These are phyloP conservation scores for Myocastor coypus DNA, from an alignment of 2,113 vertebrate species.

Conservation along the genomic window DNA sequence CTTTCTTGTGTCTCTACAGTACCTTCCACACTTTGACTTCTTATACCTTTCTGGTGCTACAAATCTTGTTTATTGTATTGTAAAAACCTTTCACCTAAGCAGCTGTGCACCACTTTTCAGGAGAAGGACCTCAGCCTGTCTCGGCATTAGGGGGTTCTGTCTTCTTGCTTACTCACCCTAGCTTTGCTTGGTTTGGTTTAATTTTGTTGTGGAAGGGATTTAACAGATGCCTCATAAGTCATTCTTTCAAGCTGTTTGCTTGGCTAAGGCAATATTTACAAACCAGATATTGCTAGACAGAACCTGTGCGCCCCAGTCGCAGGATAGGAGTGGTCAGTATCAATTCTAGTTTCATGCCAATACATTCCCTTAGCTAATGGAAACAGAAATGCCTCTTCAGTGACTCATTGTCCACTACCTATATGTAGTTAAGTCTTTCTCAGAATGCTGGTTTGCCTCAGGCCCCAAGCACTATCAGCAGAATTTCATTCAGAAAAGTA, in stretches of 20 bases:
- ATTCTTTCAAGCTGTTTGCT: background rate
- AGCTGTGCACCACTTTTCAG: conserved; percentile 5
- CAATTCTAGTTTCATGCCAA: background rate
- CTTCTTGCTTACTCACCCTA: conserved; percentile 27
- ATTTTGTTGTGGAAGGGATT: background rate
- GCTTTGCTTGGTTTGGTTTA: conserved; percentile 22
- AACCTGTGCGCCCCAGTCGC: fast-evolving
- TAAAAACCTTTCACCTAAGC: background rate
- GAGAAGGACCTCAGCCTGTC: background rate
- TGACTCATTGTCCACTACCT: conserved; percentile 54
- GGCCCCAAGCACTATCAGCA: background rate
- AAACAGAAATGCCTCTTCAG: conserved; percentile 33
- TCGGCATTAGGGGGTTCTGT: conserved; percentile 44
- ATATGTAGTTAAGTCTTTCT: conserved; percentile 63
- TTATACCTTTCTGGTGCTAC: conserved; percentile 47
- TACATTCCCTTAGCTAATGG: conserved; percentile 5
- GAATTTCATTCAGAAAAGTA: conserved; percentile 54
- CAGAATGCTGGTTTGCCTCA: background rate
- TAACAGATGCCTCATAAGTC: conserved; percentile 60
- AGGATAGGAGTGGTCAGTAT: background rate
- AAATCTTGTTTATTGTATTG: conserved; percentile 40
- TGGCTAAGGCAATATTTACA: conserved; percentile 8
- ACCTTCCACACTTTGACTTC: background rate
- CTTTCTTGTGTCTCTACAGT: conserved; percentile 38
- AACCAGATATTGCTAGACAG: conserved; percentile 14